Evolutionary conservation across 92 coral and sea anemone genomes (phyloP).

Genomic region (Palythoa heliodiscus): DNA sequence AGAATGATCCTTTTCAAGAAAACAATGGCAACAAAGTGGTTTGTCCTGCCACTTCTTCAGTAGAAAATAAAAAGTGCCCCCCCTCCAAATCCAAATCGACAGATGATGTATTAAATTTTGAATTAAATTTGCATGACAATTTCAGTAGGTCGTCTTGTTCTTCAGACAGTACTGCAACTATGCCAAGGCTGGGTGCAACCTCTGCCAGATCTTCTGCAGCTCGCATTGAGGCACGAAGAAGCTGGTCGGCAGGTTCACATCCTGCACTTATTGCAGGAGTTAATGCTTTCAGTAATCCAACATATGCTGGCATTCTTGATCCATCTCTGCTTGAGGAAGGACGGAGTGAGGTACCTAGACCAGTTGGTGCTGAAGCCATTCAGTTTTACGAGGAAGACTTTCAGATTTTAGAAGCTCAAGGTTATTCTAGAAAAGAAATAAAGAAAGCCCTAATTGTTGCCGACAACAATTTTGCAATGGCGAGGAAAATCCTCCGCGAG

Average conservation of each 20-base stretch:
- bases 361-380: constrained; percentile 61
- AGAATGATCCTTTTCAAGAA: constrained; percentile 50
- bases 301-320: constrained; percentile 73
- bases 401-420: constrained; percentile 93
- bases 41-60: background rate
- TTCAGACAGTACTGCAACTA: constrained; percentile 31
- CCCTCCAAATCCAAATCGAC: constrained; percentile 38
- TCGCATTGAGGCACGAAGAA: constrained; percentile 56
- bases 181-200: constrained; percentile 34
- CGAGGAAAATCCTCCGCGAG: constrained; percentile 93
- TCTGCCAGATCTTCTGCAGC: constrained; percentile 45
- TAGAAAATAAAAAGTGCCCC: background rate
- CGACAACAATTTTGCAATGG: constrained; percentile 99
- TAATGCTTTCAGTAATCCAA: constrained; percentile 85
- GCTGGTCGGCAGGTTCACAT: constrained; percentile 74
- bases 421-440: constrained; percentile 91
- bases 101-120: constrained; percentile 29
- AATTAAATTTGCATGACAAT: constrained; percentile 1
- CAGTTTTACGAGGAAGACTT: constrained; percentile 98
- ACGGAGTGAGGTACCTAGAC: constrained; percentile 45
- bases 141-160: constrained; percentile 9
- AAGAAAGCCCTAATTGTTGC: constrained; percentile 96
- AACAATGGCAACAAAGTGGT: background rate
- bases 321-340: constrained; percentile 66
- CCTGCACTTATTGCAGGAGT: constrained; percentile 53